Percentiles rank a stretch among this genome's conserved stretches.
Conservation (phyloP, 2,888 invertebrate genomes). For the Toxonevra muliebris region DNA sequence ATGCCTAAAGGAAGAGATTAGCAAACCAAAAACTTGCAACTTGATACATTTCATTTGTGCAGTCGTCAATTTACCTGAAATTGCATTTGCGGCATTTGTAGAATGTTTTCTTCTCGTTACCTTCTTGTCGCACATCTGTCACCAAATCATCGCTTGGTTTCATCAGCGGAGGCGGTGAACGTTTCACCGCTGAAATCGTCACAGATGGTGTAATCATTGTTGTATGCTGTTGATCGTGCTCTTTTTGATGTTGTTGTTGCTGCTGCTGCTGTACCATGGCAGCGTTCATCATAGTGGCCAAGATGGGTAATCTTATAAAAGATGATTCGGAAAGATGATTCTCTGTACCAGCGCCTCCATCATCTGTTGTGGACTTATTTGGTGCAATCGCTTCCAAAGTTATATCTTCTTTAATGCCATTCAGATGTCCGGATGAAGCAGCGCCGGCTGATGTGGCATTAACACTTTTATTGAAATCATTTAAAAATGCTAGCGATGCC, state of each 20-base stretch:
- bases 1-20: conserved; percentile 66
- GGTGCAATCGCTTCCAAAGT: conserved; percentile 54
- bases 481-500: conserved; percentile 67
- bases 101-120: conserved; percentile 74
- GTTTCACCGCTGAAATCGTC: conserved; percentile 60
- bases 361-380: conserved; percentile 36
- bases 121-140: conserved; percentile 65
- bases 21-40: background rate
- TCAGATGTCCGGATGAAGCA: conserved; percentile 35
- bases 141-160: conserved; percentile 71
- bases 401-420: conserved; percentile 54
- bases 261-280: conserved; percentile 59
- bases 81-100: conserved; percentile 93
- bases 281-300: conserved; percentile 60
- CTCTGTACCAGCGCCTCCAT: conserved; percentile 34
- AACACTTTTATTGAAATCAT: conserved; percentile 65
- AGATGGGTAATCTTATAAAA: conserved; percentile 54
- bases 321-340: conserved; percentile 45
- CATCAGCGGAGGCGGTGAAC: conserved; percentile 66
- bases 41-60: too few relatives aligned
- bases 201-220: conserved; percentile 58
- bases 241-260: conserved; percentile 45
- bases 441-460: conserved; percentile 30
- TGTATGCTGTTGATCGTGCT: conserved; percentile 48
- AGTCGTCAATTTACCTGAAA: conserved; percentile 71